Base-by-base conservation (phyloP, 2,888 invertebrate species). In the Cerceris rybyensis region DNA sequence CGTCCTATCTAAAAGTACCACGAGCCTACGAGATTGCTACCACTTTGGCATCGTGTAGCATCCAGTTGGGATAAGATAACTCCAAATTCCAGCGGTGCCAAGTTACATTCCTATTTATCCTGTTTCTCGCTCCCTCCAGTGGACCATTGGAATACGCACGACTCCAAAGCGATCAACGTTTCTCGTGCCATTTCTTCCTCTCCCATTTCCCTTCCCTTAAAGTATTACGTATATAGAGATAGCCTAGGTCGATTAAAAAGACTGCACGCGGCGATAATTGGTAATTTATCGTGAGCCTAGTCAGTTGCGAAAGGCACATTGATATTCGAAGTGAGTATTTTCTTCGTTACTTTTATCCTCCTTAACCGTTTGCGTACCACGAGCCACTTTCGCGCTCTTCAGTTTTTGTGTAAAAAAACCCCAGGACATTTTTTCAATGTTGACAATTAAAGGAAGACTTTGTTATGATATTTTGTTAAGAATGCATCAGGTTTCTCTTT, bases 21-120 rank as follows among this genome's bases (percentile, higher is more conserved):
- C 28, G 70, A 69, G 73, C 67, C 58, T 79, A 84, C 79, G 78
- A 75, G 78, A 54, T 49, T 70, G 71, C 81, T 75, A 79, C 80
- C 81, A 82, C 83, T 72, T 80, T 54, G 58, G 78, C 72, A 80
- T 84, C 83, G 70, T 81, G 73, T 72, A 75, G 70, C 82, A 79
- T 83, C 79, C 75, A 76, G 67, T 68, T 65, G 59, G 85, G 89
- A 89, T 89, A 89, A 89, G 88, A 89, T 88, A 88, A 86, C 78
- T 75, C 75, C 49, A 83, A 78, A 88, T 83, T 85, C 80, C 81
- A 77, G 59, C 57, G 70, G 78, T 66, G 72, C 70, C 61, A 67
- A 49, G 69, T 73, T 64, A 57, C 78, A 76, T 78, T 82, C 66
- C 73, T 71, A 63, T 79, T 75, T 70, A 78, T 72, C 68, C 58